These are phyloP conservation scores for Probosciger aterrimus DNA, from an alignment of 2,113 vertebrate species.

Conservation along the genomic window DNA sequence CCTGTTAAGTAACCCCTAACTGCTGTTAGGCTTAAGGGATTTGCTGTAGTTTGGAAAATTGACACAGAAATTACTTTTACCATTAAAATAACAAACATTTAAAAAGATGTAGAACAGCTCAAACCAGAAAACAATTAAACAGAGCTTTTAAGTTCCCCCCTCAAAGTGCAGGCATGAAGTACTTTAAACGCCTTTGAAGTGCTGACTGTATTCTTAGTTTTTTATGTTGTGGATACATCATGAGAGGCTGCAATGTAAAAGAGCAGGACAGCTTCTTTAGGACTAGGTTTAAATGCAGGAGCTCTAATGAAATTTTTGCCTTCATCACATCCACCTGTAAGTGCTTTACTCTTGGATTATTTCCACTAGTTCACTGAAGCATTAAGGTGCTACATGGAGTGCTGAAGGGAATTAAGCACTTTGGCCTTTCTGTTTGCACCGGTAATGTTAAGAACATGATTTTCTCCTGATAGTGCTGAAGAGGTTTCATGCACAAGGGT, in stretches of 20 bases:
- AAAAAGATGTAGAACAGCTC: neutral
- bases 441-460: neutral
- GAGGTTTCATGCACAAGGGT: neutral
- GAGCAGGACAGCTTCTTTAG: neutral
- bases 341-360: neutral
- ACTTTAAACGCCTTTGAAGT: neutral
- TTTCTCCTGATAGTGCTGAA: neutral
- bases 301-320: neutral
- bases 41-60: neutral
- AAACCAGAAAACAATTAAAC: neutral
- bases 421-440: neutral
- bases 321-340: neutral
- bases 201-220: neutral
- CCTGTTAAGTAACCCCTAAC: neutral
- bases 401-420: neutral
- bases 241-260: neutral
- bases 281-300: neutral
- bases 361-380: neutral
- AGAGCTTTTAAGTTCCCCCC: neutral
- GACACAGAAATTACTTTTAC: neutral
- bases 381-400: neutral
- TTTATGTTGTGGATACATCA: rapidly evolving
- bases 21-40: neutral
- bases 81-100: neutral
- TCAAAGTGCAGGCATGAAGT: neutral